Evolutionary conservation across 2,797 vertebrate genomes (phyloP), one percentile per base, ranked within the genome.

Genomic region (Poecile montanus): DNA sequence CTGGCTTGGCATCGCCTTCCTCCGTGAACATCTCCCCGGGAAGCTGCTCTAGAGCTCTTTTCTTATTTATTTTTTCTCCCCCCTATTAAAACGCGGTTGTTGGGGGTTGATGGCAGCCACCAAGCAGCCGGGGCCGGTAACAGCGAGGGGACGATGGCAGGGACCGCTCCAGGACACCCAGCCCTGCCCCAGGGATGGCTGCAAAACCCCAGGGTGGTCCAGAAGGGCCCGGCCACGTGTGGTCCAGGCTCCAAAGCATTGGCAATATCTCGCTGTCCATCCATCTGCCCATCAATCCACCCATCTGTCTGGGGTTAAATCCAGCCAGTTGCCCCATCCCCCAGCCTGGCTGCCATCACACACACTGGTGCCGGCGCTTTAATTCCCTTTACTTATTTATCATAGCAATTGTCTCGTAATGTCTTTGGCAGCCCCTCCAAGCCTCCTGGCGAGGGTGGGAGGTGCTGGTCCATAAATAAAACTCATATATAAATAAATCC

Each of bases 321-420:
- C 58, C 84, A 89, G 74, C 51, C 80, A 23, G 36, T 22, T 2
- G 7, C 19, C 11, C 65, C 65, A 16, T 34, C n/a, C 81, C 22
- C 48, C 88, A 65, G 42, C 58, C 66, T 66, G 58, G 44, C 78
- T 79, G 77, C 73, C 75, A 48, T 56, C 89, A 68, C 68, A 48
- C 14, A 48, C 14, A 7, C 44, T 5, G 19, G 63, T 62, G 58
- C 50, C 1, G 8, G 66, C 5, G 1, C 58, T 92, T 96, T 97
- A 91, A 95, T 84, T 85, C 61, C 60, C 23, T 23, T 94, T 88
- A 91, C 76, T 97, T 96, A 91, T 95, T 96, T 91, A 94, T 93
- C 89, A 91, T 91, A 0, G 27, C 92, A 93, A 95, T 95, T 94
- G 91, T 94, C 93, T 90, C 84, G 85, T 94, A 96, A 95, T 93